Percentiles rank a stretch among this genome's conserved stretches.
These are phyloP conservation scores for Octodon degus DNA, from an alignment of 2,113 vertebrate species.

Conservation along the genomic window DNA sequence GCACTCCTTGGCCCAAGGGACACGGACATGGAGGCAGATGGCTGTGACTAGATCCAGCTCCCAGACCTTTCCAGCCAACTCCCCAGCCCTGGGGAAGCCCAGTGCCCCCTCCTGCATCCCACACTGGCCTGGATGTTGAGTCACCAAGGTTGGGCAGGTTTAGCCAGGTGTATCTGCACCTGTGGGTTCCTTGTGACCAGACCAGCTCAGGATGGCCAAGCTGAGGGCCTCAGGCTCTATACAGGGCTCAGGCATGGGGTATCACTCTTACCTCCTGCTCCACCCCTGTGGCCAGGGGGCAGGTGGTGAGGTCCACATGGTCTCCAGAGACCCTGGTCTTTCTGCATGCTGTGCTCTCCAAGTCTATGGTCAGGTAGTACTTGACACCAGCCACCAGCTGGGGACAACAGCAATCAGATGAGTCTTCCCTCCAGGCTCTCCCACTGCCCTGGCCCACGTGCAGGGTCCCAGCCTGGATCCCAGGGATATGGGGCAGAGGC, in stretches of 20 bases:
- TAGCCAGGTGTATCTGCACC: background rate
- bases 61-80: background rate
- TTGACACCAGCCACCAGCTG: constrained; percentile 91
- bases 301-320: constrained; percentile 84
- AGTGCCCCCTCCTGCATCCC: background rate
- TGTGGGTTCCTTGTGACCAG: background rate
- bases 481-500: background rate
- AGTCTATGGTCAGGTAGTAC: constrained; percentile 88
- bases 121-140: background rate
- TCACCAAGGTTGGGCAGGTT: background rate
- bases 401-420: background rate
- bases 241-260: background rate
- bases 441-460: background rate
- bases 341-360: constrained; percentile 89
- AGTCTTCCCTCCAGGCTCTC: background rate
- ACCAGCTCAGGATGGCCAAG: constrained; percentile 34
- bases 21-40: fast-evolving
- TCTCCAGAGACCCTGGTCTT: constrained; percentile 80
- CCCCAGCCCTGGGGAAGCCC: background rate
- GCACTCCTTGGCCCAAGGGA: background rate
- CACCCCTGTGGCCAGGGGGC: constrained; percentile 80
- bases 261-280: constrained; percentile 86
- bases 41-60: background rate
- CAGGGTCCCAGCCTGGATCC: background rate
- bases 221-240: background rate